These are phyloP conservation scores for Phthorimaea operculella DNA, from an alignment of 1,140 invertebrate species.

Conservation along the genomic window DNA sequence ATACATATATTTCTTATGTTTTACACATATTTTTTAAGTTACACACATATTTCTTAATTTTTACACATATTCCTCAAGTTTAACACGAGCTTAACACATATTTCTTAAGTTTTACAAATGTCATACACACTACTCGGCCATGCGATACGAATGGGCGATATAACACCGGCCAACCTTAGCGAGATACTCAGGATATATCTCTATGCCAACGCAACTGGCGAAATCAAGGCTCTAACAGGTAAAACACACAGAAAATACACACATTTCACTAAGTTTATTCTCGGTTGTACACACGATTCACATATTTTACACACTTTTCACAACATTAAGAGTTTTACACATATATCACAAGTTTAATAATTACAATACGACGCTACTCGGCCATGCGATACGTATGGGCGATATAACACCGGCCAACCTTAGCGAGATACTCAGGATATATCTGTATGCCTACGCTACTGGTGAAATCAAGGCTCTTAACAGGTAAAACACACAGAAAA, in stretches of 20 bases:
- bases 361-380: slow-evolving; percentile 83
- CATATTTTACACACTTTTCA: too few relatives aligned
- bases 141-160: slow-evolving; percentile 90
- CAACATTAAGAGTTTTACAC: too few relatives aligned
- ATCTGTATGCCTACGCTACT: slow-evolving; percentile 86
- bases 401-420: slow-evolving; percentile 92
- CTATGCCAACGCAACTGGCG: slow-evolving; percentile 85
- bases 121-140: slow-evolving; percentile 92
- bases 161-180: slow-evolving; percentile 91
- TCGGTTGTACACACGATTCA: too few relatives aligned
- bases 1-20: too few relatives aligned
- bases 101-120: too few relatives aligned
- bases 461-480: slow-evolving; percentile 85
- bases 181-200: slow-evolving; percentile 92
- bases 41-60: too few relatives aligned
- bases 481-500: slow-evolving; percentile 67
- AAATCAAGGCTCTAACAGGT: slow-evolving; percentile 84
- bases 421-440: slow-evolving; percentile 92
- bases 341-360: neutral
- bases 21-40: too few relatives aligned
- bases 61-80: too few relatives aligned
- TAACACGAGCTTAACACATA: too few relatives aligned
- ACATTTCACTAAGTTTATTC: too few relatives aligned
- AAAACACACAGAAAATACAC: slow-evolving; percentile 13
- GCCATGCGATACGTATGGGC: slow-evolving; percentile 90